A percentile compares a stretch with the other conserved stretches of the same genome.
phyloP scores from a whole-genome alignment of 2,888 invertebrate species.

The Pantelozetes paolii region DNA sequence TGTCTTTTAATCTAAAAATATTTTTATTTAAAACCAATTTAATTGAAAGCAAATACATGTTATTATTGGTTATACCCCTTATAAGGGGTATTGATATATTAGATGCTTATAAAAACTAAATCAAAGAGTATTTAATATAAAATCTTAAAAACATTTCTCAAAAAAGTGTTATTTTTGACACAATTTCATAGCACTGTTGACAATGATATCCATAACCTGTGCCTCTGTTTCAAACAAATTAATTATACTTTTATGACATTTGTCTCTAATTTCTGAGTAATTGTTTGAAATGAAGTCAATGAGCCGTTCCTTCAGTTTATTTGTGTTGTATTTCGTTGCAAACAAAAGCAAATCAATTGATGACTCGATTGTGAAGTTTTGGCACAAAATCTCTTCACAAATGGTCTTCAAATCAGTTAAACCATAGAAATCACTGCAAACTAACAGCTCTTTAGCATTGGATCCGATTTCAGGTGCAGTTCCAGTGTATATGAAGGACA shows the following conservation, averaged over 20 bases:
- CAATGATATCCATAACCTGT: neutral
- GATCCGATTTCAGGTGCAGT: neutral
- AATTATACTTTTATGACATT: neutral
- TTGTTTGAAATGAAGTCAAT: conserved; percentile 62
- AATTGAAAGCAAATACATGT: too few relatives aligned
- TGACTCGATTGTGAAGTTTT: neutral
- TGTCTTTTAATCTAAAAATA: too few relatives aligned
- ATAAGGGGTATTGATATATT: too few relatives aligned
- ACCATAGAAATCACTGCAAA: neutral
- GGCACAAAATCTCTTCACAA: conserved; percentile 6
- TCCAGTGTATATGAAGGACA: neutral
- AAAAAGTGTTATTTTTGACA: too few relatives aligned
- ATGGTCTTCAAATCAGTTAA: neutral
- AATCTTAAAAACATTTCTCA: too few relatives aligned
- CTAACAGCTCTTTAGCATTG: neutral
- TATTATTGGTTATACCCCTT: too few relatives aligned
- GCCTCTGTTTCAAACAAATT: neutral
- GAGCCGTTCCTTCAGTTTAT: neutral
- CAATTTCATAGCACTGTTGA: too few relatives aligned
- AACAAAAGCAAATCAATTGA: neutral
- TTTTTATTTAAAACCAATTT: too few relatives aligned
- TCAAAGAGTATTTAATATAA: too few relatives aligned
- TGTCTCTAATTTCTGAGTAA: conserved; percentile 16
- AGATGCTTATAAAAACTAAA: too few relatives aligned
- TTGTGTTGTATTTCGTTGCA: conserved; percentile 2